phyloP scores from a whole-genome alignment of 1,140 invertebrate species.

The Drosophila insularis region DNA sequence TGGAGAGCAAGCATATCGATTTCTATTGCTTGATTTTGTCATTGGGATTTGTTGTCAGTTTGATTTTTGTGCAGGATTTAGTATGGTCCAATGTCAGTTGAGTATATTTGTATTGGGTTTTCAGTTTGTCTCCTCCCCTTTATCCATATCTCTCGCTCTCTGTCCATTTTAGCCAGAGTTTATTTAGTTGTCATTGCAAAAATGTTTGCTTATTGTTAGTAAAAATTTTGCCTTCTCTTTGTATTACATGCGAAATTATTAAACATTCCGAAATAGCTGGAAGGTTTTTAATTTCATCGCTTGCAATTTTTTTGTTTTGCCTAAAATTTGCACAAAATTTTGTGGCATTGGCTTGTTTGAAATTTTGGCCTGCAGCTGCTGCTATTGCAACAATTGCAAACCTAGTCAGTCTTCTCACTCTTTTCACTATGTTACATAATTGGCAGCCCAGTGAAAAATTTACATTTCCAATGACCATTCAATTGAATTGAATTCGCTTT shows the following conservation, averaged over 20 bases:
- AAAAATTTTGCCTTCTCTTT: background rate
- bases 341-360: conserved; percentile 37
- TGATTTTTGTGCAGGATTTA: conserved; percentile 59
- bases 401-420: conserved; percentile 34
- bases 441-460: conserved; percentile 23
- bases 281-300: conserved; percentile 38
- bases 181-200: conserved; percentile 75
- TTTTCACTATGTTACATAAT: conserved; percentile 23
- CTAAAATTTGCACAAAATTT: conserved; percentile 51
- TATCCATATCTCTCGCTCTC: background rate
- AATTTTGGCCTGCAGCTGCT: conserved; percentile 27
- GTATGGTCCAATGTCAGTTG: conserved; percentile 23
- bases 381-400: conserved; percentile 31
- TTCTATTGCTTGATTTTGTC: conserved; percentile 79
- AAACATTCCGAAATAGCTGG: conserved; percentile 19
- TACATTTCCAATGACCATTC: conserved; percentile 17
- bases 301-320: conserved; percentile 28
- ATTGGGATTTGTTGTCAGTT: conserved; percentile 79
- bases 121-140: background rate
- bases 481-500: conserved; percentile 59
- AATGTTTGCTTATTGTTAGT: conserved; percentile 70
- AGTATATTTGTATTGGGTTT: conserved; percentile 58
- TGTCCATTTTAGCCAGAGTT: conserved; percentile 38
- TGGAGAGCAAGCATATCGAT: conserved; percentile 55
- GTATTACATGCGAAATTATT: conserved; percentile 21